Conservation (phyloP, 2,113 vertebrate species). For the Psettodes erumei region DNA sequence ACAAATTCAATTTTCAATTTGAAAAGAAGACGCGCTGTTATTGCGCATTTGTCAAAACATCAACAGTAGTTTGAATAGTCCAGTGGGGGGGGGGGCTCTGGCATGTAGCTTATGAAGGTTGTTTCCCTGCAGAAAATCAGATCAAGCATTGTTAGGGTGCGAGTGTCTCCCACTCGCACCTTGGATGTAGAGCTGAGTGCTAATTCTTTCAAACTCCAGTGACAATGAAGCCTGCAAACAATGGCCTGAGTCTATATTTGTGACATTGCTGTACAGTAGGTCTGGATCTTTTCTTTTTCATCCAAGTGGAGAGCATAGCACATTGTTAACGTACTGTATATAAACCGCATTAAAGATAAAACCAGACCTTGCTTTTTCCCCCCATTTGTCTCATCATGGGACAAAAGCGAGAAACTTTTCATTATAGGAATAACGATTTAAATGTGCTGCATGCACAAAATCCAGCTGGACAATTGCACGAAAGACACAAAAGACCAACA, state of each 20-base stretch:
- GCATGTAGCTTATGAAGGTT: constrained; percentile 19
- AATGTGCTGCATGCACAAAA: constrained; percentile 3
- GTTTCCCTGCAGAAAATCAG: constrained; percentile 61
- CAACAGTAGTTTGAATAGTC: constrained; percentile 50
- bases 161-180: constrained; percentile 55
- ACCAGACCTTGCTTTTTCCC: not conserved
- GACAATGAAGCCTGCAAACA: constrained; percentile 37
- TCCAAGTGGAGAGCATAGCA: constrained; percentile 6
- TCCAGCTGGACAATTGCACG: not conserved
- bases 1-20: constrained; percentile 71
- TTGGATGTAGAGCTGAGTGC: constrained; percentile 40
- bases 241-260: constrained; percentile 49
- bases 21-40: constrained; percentile 55
- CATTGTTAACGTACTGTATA: constrained; percentile 9
- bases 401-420: constrained; percentile 14
- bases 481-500: not conserved
- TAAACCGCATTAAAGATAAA: constrained; percentile 5
- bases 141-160: constrained; percentile 61
- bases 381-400: not conserved
- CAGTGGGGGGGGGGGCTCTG: constrained; percentile 44
- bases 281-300: constrained; percentile 12
- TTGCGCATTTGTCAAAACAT: constrained; percentile 71
- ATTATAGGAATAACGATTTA: not conserved
- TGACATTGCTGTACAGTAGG: constrained; percentile 28
- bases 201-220: constrained; percentile 48